Evolutionary conservation across 2,888 invertebrate genomes (phyloP).

Genomic region (Latrodectus hesperus): DNA sequence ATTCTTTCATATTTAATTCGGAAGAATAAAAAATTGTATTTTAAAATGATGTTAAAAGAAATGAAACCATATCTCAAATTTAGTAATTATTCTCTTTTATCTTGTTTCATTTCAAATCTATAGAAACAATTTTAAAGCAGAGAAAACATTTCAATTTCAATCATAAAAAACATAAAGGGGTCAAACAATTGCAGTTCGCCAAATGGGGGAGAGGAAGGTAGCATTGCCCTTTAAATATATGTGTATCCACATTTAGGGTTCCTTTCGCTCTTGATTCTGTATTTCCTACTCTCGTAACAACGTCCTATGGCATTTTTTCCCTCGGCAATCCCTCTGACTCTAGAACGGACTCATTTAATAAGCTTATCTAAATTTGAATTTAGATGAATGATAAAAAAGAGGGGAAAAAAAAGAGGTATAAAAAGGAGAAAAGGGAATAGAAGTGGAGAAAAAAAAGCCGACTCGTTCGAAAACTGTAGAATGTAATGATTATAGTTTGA

Average conservation of each 20-base stretch:
- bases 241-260: constrained; percentile 40
- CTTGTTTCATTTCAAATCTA: constrained; percentile 28
- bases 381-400: constrained; percentile 63
- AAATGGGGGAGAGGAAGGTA: constrained; percentile 18
- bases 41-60: constrained; percentile 11
- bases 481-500: constrained; percentile 67
- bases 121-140: constrained; percentile 1
- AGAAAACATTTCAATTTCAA: constrained; percentile 59
- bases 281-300: constrained; percentile 13
- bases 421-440: constrained; percentile 18
- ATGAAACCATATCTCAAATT: constrained; percentile 17
- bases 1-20: too few species aligned
- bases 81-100: constrained; percentile 51
- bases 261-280: neutral
- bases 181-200: constrained; percentile 44
- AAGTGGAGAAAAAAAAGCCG: constrained; percentile 20
- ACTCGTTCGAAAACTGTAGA: constrained; percentile 63
- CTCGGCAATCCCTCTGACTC: constrained; percentile 1
- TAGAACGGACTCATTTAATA: constrained; percentile 63
- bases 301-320: constrained; percentile 34
- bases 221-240: constrained; percentile 61
- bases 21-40: neutral
- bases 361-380: constrained; percentile 70
- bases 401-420: constrained; percentile 20
- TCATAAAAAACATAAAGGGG: constrained; percentile 54